A percentile compares a stretch with the other conserved stretches of the same genome.
phyloP scores from a whole-genome alignment of 2,797 vertebrate species.

The Craterocephalus amniculus region DNA sequence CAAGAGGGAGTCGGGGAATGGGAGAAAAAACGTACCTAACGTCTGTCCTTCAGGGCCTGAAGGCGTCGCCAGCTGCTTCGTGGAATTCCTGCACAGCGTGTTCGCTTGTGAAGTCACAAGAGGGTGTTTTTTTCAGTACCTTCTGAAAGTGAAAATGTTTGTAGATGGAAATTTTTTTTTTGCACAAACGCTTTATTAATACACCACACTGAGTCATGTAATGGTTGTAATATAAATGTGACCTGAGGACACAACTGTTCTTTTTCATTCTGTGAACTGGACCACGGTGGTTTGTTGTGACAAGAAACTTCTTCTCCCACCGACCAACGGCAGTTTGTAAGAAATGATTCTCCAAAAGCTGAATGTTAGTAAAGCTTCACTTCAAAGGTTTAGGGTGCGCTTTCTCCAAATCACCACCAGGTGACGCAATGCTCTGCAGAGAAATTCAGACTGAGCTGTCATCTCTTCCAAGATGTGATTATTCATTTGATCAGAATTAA shows the following conservation, averaged over 20 bases:
- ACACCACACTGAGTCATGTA: not conserved
- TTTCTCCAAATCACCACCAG: conserved; percentile 45
- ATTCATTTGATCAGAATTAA: not conserved
- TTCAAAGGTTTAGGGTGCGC: not conserved
- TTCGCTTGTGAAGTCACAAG: conserved; percentile 24
- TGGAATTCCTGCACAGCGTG: conserved; percentile 28
- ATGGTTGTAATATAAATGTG: not conserved
- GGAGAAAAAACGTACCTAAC: not conserved
- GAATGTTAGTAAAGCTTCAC: too few relatives aligned
- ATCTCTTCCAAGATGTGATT: not conserved
- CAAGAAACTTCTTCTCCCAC: not conserved
- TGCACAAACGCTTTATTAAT: not conserved
- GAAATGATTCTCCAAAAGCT: not conserved
- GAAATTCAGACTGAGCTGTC: not conserved
- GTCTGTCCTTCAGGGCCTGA: conserved; percentile 1
- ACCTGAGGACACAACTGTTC: not conserved
- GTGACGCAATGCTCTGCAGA: conserved; percentile 13
- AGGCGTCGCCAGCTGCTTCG: conserved; percentile 19
- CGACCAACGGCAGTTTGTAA: not conserved
- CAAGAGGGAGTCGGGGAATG: conserved; percentile 6
- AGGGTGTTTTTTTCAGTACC: not conserved
- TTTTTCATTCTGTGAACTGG: not conserved
- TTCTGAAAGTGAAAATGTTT: not conserved
- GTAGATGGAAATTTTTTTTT: not conserved
- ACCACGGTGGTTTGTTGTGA: not conserved